Conservation (phyloP, 2,797 vertebrate species). For the Scyliorhinus canicula region DNA sequence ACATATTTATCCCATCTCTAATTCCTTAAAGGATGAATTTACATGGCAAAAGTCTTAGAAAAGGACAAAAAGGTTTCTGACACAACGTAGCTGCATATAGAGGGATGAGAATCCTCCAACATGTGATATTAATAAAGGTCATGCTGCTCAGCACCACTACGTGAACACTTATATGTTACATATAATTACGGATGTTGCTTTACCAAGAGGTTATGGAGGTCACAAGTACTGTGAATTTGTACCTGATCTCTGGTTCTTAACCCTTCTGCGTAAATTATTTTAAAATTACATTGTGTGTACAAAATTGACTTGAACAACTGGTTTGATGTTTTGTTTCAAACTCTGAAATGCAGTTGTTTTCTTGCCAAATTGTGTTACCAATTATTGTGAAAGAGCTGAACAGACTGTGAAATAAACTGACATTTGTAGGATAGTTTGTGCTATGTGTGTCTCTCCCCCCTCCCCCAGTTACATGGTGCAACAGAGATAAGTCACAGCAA, state of each 20-base stretch:
- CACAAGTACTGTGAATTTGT: constrained; percentile 18
- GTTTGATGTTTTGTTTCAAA: constrained; percentile 22
- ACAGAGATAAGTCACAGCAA: constrained; percentile 4
- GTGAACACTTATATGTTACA: constrained; percentile 18
- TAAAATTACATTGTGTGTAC: not conserved
- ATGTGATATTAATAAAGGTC: constrained; percentile 12
- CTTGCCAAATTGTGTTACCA: constrained; percentile 30
- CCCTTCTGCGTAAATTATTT: not conserved
- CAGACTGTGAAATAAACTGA: constrained; percentile 30
- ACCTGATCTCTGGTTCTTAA: not conserved
- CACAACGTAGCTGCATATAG: not conserved
- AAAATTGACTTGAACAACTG: not conserved
- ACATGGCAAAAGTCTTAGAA: not conserved
- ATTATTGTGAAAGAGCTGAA: constrained; percentile 17
- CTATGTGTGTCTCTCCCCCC: not conserved
- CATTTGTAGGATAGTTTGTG: constrained; percentile 9
- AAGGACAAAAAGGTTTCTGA: not conserved
- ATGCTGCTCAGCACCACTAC: not conserved
- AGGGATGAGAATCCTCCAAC: not conserved
- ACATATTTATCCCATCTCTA: not conserved
- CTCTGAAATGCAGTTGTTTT: constrained; percentile 21
- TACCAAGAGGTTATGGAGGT: not conserved
- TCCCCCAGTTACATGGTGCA: not conserved
- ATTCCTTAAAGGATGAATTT: not conserved
- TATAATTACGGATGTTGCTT: not conserved